These are phyloP conservation scores for Montipora cactus DNA, from an alignment of 64 coral and sea anemone genomes.

Conservation along the genomic window DNA sequence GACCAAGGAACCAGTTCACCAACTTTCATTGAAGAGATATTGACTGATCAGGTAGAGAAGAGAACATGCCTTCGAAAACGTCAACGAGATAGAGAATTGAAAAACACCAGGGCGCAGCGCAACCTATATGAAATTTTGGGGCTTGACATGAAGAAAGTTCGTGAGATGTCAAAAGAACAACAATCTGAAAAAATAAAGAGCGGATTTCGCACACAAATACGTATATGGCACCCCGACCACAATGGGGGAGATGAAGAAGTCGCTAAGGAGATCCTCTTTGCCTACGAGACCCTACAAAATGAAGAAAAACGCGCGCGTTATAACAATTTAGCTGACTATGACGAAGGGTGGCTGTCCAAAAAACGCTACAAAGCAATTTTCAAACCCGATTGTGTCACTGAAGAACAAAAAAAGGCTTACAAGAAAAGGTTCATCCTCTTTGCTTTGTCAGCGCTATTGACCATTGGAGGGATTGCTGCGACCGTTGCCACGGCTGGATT, in stretches of 20 bases:
- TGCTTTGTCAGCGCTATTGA: neutral
- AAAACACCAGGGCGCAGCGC: neutral
- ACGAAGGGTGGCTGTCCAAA: slow-evolving; percentile 49
- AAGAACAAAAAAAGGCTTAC: slow-evolving; percentile 40
- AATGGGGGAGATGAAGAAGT: slow-evolving; percentile 62
- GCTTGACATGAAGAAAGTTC: slow-evolving; percentile 61
- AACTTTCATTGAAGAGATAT: neutral
- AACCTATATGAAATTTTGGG: slow-evolving; percentile 68
- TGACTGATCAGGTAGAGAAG: slow-evolving; percentile 49
- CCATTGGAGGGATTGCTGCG: neutral
- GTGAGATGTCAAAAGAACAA: slow-evolving; percentile 29
- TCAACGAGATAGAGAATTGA: slow-evolving; percentile 47
- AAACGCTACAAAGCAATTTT: slow-evolving; percentile 56
- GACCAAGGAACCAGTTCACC: neutral
- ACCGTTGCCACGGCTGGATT: slow-evolving; percentile 3
- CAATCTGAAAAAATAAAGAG: slow-evolving; percentile 21
- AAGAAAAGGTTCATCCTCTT: neutral
- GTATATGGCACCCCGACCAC: slow-evolving; percentile 75
- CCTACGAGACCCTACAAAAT: slow-evolving; percentile 39
- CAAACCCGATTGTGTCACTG: slow-evolving; percentile 55
- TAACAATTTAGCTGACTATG: slow-evolving; percentile 61
- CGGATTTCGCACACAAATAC: slow-evolving; percentile 39
- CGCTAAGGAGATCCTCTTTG: slow-evolving; percentile 58
- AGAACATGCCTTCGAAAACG: slow-evolving; percentile 57
- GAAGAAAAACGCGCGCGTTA: slow-evolving; percentile 54